Conservation (phyloP, 2,797 vertebrate species). For the Phaenicophaeus curvirostris region DNA sequence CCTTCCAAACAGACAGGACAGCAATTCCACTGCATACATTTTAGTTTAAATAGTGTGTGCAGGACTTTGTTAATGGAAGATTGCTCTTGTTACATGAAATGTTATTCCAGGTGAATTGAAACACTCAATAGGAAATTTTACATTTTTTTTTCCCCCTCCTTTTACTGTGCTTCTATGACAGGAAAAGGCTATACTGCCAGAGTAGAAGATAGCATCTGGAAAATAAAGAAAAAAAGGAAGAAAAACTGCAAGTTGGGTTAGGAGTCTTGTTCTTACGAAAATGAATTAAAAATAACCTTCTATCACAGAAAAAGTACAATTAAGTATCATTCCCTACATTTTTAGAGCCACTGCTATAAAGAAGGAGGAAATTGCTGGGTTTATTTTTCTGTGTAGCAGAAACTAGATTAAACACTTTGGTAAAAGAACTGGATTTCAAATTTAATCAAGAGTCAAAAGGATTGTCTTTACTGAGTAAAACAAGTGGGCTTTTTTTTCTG, state of each 20-base stretch:
- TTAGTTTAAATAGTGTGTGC: background rate
- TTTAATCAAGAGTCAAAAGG: background rate
- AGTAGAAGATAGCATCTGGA: background rate
- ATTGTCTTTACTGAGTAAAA: background rate
- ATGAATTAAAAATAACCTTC: background rate
- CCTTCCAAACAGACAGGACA: background rate
- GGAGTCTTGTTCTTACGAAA: background rate
- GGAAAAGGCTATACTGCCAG: background rate
- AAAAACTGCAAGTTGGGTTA: background rate
- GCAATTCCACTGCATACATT: background rate
- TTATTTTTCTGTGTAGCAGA: background rate
- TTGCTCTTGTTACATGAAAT: background rate
- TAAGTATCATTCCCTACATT: background rate
- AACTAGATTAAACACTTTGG: background rate
- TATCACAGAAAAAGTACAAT: background rate
- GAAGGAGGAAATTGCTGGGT: background rate
- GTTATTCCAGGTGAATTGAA: constrained; percentile 23
- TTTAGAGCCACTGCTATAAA: background rate
- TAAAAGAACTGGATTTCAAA: background rate
- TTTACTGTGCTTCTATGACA: background rate
- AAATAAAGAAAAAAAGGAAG: background rate
- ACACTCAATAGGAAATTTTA: constrained; percentile 4
- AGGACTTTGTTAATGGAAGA: background rate
- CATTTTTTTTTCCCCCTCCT: constrained; percentile 6
- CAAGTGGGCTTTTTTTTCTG: background rate